A percentile compares a stretch with the other conserved stretches of the same genome.
Conservation (phyloP, 1,140 invertebrate species). For the Liolophura sinensis region DNA sequence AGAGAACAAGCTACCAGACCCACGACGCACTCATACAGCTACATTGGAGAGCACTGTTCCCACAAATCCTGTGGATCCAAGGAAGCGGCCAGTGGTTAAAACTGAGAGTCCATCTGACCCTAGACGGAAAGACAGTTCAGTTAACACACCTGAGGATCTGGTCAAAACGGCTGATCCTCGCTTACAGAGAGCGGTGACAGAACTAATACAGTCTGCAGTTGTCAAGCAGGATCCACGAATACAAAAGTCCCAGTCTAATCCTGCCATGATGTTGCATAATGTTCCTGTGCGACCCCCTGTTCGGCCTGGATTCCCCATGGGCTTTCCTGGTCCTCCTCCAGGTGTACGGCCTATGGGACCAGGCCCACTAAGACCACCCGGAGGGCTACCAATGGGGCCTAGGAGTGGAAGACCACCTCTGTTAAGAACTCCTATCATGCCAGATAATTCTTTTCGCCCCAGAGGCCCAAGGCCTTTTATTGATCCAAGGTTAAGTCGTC, state of each 20-base stretch:
- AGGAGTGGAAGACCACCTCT: no score
- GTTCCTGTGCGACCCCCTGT: not conserved
- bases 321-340: no score
- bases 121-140: not conserved
- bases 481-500: no score
- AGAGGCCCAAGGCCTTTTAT: no score
- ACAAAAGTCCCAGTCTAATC: not conserved
- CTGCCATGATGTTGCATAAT: not conserved
- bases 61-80: not conserved
- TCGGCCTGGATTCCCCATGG: no score
- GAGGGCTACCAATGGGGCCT: no score
- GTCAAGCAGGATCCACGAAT: not conserved
- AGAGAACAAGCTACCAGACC: not conserved
- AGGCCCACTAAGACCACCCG: no score
- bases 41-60: not conserved
- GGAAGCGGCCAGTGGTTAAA: not conserved
- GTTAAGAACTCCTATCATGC: no score
- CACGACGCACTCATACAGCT: not conserved
- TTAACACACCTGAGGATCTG: not conserved
- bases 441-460: no score
- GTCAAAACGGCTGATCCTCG: conserved; percentile 25
- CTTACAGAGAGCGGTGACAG: conserved; percentile 24
- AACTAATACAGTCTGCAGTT: not conserved
- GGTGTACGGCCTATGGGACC: no score
- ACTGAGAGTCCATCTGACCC: not conserved